phyloP scores from a whole-genome alignment of 2,797 vertebrate species.

The Lemur catta region DNA sequence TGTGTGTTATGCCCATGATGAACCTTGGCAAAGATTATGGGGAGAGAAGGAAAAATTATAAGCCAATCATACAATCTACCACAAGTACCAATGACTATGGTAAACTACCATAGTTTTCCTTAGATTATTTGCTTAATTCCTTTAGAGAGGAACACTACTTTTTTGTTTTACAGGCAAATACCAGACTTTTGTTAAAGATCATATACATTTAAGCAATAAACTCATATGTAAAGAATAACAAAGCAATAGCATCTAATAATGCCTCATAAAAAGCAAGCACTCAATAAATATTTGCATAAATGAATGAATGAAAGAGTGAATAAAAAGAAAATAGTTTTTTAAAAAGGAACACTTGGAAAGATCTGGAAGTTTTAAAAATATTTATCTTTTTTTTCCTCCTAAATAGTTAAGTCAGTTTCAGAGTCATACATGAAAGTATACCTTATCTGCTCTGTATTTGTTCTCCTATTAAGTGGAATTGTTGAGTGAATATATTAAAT shows the following conservation, averaged over 20 bases:
- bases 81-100: background rate
- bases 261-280: background rate
- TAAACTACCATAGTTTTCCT: background rate
- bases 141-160: background rate
- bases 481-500: background rate
- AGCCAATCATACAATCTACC: background rate
- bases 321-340: background rate
- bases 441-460: background rate
- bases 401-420: constrained; percentile 7
- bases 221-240: background rate
- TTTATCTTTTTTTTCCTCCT: background rate
- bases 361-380: background rate
- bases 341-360: background rate
- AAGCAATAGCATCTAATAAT: background rate
- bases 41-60: background rate
- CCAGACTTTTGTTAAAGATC: constrained; percentile 14
- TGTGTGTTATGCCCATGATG: background rate
- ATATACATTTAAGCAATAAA: background rate
- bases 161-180: background rate
- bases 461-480: background rate
- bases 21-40: background rate
- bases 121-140: background rate
- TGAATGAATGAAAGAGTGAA: background rate
- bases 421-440: background rate
- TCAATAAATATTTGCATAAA: background rate